Percentiles rank a stretch among this genome's conserved stretches.
Conservation (phyloP, 2,113 vertebrate genomes). For the Mionectes macconnelli region DNA sequence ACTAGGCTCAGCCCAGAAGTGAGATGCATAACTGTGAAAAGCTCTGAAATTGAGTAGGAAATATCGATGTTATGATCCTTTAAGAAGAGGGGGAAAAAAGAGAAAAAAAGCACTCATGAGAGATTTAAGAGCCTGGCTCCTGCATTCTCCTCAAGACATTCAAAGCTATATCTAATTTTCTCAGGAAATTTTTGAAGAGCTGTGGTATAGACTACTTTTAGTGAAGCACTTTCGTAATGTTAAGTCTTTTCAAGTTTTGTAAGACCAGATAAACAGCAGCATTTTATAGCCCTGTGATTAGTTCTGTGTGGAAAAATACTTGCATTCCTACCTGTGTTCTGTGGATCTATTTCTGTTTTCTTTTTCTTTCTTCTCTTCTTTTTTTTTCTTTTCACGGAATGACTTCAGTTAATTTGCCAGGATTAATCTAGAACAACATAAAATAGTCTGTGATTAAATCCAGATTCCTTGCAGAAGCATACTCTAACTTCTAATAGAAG, state of each 20-base stretch:
- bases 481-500: not conserved
- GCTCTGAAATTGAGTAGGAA: not conserved
- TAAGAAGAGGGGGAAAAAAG: not conserved
- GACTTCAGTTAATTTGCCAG: not conserved
- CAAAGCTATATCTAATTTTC: not conserved
- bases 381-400: not conserved
- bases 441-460: not conserved
- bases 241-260: not conserved
- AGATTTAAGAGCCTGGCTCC: not conserved
- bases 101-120: rapidly evolving
- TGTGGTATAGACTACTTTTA: not conserved
- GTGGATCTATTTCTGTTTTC: not conserved
- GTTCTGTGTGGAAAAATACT: not conserved
- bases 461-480: not conserved
- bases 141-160: not conserved
- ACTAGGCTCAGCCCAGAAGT: not conserved
- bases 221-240: not conserved
- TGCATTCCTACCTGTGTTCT: not conserved
- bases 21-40: not conserved
- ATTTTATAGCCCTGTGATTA: not conserved
- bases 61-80: not conserved
- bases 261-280: not conserved
- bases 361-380: not conserved
- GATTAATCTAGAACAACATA: not conserved
- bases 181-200: not conserved